Percentiles rank a stretch among this genome's conserved stretches.
Evolutionary conservation across 35 echinoderm and acorn worm genomes (phyloP).

Genomic region (Strongylocentrotus purpuratus): DNA sequence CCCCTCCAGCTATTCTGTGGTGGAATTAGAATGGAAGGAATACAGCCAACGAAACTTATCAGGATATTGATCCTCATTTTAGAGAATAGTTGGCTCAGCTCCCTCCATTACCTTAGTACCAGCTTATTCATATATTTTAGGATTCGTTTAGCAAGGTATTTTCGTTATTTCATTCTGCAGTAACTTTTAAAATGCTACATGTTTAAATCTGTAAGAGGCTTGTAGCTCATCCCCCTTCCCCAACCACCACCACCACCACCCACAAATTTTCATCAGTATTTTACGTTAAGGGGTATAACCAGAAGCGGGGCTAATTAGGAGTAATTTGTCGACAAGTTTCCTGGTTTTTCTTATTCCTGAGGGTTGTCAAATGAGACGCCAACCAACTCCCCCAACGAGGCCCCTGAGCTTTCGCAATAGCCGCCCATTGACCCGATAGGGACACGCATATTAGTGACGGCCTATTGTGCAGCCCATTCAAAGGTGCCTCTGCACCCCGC

Average conservation of each 20-base stretch:
- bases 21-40: not conserved
- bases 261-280: no score
- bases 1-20: not conserved
- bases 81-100: not conserved
- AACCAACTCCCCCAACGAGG: not conserved
- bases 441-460: not conserved
- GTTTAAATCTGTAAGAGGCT: not conserved
- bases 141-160: not conserved
- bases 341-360: not conserved
- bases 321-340: not conserved
- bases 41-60: not conserved
- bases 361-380: not conserved
- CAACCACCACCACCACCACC: not conserved
- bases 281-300: not conserved
- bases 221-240: not conserved
- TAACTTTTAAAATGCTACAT: not conserved
- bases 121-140: not conserved
- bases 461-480: not conserved
- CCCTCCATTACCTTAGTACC: not conserved
- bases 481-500: not conserved
- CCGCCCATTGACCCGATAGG: constrained; percentile 31
- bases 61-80: not conserved
- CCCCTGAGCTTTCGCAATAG: constrained; percentile 23
- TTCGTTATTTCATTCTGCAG: not conserved
- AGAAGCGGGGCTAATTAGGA: not conserved